Conservation (phyloP, 2,113 vertebrate species). For the Platycercus adscitus region DNA sequence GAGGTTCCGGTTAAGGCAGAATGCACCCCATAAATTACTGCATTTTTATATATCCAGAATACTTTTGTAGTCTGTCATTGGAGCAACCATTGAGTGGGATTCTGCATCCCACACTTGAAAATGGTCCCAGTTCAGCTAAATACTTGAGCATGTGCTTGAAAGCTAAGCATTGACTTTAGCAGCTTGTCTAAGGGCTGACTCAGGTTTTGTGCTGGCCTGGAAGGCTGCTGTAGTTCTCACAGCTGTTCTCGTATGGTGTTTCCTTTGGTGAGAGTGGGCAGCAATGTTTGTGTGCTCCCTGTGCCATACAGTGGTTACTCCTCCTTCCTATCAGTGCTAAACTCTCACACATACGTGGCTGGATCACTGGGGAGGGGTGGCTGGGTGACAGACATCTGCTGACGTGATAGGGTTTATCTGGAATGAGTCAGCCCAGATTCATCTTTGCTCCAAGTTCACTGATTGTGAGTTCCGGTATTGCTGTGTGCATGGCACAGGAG, state of each 20-base stretch:
- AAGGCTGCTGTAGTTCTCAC: background rate
- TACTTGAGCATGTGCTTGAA: background rate
- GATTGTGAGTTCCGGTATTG: background rate
- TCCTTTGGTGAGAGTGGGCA: background rate
- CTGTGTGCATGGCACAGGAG: background rate
- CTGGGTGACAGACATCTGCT: background rate
- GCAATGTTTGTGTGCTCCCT: background rate
- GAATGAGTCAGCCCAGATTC: background rate
- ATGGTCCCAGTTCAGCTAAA: background rate
- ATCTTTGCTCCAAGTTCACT: accelerated
- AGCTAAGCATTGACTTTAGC: background rate
- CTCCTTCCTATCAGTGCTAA: background rate
- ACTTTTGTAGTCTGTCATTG: conserved; percentile 28
- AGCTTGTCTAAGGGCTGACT: background rate
- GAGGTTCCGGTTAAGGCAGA: conserved; percentile 22
- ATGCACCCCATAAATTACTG: background rate
- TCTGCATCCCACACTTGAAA: conserved; percentile 26
- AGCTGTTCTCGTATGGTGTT: background rate
- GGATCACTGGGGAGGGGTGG: background rate
- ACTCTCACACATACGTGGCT: background rate
- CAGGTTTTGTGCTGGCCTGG: background rate
- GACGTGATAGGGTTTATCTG: background rate
- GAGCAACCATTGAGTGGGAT: background rate
- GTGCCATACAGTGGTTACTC: background rate
- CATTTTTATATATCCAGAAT: conserved; percentile 6